Conservation (phyloP, 30 jellyfish, hydroid and myxozoan genomes). For the Nemopilema nomurai region DNA sequence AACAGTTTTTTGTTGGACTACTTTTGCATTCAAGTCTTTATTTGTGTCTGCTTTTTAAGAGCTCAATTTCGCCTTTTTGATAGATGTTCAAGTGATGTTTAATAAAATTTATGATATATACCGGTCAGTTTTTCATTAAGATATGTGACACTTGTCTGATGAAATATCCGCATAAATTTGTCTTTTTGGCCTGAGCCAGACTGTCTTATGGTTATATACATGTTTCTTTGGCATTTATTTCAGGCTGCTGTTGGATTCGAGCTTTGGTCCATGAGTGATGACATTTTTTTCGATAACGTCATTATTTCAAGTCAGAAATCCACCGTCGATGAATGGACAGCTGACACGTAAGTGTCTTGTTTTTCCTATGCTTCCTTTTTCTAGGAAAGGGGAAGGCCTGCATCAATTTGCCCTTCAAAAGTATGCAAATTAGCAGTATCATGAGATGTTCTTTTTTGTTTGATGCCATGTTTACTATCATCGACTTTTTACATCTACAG, state of each 20-base stretch:
- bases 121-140: too few species aligned
- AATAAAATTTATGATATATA: too few species aligned
- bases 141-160: too few species aligned
- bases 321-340: conserved; percentile 93
- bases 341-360: conserved; percentile 77
- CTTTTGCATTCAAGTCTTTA: background rate
- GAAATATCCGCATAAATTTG: too few species aligned
- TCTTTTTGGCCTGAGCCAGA: background rate
- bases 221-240: background rate
- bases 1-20: background rate
- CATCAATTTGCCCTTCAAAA: background rate
- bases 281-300: conserved; percentile 86
- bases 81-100: too few species aligned
- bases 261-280: conserved; percentile 95
- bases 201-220: background rate
- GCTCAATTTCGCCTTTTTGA: background rate
- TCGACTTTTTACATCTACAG: conserved; percentile 15
- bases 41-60: background rate
- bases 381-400: background rate
- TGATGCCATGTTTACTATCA: background rate
- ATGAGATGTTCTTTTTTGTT: too few species aligned
- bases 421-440: background rate
- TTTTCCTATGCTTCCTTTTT: conserved; percentile 9
- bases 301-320: conserved; percentile 83
- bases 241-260: conserved; percentile 98